Evolutionary conservation across 2,888 invertebrate genomes (phyloP).

Genomic region (Pandemis corylana): DNA sequence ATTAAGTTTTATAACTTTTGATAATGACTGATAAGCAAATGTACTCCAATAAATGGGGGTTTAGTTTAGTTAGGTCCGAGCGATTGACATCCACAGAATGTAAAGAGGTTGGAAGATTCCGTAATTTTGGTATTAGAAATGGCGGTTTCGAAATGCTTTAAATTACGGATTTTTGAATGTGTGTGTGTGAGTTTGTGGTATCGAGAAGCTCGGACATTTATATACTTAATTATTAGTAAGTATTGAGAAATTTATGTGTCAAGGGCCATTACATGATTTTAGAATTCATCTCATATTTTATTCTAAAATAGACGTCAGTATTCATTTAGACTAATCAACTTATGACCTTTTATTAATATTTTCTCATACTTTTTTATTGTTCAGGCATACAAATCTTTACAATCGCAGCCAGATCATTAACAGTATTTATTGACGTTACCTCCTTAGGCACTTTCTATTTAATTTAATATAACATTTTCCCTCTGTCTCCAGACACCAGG

Average conservation of each 20-base stretch:
- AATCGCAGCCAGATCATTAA: not conserved
- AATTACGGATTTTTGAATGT: slow-evolving; percentile 48
- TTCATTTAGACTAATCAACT: too few relatives aligned
- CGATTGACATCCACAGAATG: slow-evolving; percentile 51
- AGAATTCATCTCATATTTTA: too few relatives aligned
- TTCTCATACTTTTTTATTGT: too few relatives aligned
- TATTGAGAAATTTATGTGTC: too few relatives aligned
- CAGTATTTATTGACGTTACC: too few relatives aligned
- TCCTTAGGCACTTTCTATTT: too few relatives aligned
- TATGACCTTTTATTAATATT: too few relatives aligned
- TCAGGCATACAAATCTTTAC: not conserved
- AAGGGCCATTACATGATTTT: too few relatives aligned
- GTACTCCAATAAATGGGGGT: not conserved
- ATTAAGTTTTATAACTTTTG: not conserved
- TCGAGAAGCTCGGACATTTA: slow-evolving; percentile 32
- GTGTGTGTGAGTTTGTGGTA: slow-evolving; percentile 48
- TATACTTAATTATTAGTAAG: too few relatives aligned
- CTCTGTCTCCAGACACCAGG: slow-evolving; percentile 85
- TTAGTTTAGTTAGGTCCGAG: slow-evolving; percentile 28
- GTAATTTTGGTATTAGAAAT: slow-evolving; percentile 64
- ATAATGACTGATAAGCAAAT: slow-evolving; percentile 29
- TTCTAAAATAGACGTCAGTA: too few relatives aligned
- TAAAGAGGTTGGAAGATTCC: slow-evolving; percentile 49
- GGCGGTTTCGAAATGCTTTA: slow-evolving; percentile 72
- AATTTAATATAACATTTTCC: slow-evolving; percentile 10